Evolutionary conservation across 2,797 vertebrate species (phyloP).

Genomic region (Poeciliopsis presidionis): DNA sequence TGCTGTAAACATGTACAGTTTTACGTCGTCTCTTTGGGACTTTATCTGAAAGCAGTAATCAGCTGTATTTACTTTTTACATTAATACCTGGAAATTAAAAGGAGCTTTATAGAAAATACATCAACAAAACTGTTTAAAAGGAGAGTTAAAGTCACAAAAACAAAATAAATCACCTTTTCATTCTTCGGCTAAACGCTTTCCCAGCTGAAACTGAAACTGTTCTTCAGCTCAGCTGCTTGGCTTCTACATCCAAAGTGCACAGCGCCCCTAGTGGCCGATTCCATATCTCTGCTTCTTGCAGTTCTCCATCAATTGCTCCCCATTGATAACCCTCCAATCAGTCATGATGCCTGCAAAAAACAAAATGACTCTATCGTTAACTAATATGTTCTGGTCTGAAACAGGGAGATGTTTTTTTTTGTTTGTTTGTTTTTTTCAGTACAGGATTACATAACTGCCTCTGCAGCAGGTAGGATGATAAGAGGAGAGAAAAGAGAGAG

Average conservation of each 20-base stretch:
- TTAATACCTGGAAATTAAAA: background rate
- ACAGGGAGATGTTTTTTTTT: background rate
- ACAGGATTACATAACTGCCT: constrained; percentile 22
- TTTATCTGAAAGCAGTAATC: background rate
- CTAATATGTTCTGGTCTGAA: background rate
- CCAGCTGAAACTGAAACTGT: background rate
- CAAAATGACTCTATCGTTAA: constrained; percentile 4
- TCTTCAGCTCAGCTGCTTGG: constrained; percentile 13
- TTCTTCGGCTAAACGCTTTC: background rate
- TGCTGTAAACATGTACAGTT: background rate
- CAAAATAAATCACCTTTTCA: background rate
- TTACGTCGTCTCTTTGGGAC: background rate
- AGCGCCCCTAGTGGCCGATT: constrained; percentile 56
- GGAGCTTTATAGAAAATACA: background rate
- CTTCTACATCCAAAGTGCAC: constrained; percentile 38
- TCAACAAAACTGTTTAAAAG: background rate
- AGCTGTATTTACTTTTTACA: background rate
- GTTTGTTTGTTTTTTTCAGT: background rate
- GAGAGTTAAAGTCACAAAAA: background rate
- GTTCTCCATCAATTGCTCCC: background rate
- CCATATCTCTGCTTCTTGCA: background rate
- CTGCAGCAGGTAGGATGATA: constrained; percentile 34
- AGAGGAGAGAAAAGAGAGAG: constrained; percentile 6
- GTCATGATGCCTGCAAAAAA: background rate
- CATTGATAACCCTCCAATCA: background rate